phyloP scores from a whole-genome alignment of 2,797 vertebrate species.

The Prunella strophiata region DNA sequence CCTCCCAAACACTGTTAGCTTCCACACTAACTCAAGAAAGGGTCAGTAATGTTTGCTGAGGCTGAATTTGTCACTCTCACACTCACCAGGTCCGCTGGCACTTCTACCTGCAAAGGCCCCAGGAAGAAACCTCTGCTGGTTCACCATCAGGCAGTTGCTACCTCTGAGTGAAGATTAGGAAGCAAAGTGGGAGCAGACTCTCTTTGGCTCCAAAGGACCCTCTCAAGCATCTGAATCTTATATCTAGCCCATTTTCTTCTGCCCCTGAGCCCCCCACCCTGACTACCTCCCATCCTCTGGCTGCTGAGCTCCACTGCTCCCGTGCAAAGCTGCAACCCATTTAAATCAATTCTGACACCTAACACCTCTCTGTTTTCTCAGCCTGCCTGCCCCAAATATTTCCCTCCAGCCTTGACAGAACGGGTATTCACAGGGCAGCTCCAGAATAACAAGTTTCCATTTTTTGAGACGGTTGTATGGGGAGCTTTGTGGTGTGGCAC shows the following conservation, averaged over 20 bases:
- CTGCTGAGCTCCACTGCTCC: slow-evolving; percentile 27
- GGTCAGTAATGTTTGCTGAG: not conserved
- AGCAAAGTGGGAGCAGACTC: not conserved
- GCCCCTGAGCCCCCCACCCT: not conserved
- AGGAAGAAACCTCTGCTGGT: not conserved
- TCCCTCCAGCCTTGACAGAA: slow-evolving; percentile 74
- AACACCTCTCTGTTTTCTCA: slow-evolving; percentile 75
- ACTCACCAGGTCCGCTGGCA: not conserved
- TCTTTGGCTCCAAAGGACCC: not conserved
- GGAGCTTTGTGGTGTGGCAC: slow-evolving; percentile 76
- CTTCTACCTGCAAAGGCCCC: not conserved
- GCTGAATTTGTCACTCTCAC: not conserved
- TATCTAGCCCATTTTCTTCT: not conserved
- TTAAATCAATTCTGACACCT: slow-evolving; percentile 77
- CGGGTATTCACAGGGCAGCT: slow-evolving; percentile 61
- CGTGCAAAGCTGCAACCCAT: slow-evolving; percentile 26
- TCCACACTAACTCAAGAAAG: not conserved
- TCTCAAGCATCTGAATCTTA: not conserved
- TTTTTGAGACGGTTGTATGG: slow-evolving; percentile 63
- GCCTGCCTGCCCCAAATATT: slow-evolving; percentile 71
- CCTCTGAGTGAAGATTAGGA: not conserved
- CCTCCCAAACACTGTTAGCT: not conserved
- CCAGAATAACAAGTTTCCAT: slow-evolving; percentile 77
- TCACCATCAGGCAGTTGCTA: not conserved
- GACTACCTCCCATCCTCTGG: not conserved